These are phyloP conservation scores for Noturus placidus DNA, from an alignment of 2,113 vertebrate species.

Conservation along the genomic window DNA sequence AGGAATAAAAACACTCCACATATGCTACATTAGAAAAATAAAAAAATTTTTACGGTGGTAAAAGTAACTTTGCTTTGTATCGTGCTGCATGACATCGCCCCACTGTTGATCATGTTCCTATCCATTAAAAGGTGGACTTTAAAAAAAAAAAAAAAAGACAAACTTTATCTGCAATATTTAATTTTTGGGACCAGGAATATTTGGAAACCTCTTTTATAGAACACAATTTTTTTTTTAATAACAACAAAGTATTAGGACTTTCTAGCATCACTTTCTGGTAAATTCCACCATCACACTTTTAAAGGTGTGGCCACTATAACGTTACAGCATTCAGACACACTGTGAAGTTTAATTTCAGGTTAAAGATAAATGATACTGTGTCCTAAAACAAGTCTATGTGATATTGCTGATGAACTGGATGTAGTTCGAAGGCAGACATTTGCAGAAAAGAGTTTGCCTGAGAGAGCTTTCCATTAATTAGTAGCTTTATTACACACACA, in stretches of 20 bases:
- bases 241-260: neutral
- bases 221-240: neutral
- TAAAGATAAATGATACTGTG: neutral
- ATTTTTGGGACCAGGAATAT: no score
- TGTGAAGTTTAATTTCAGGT: neutral
- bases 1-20: neutral
- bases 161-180: neutral
- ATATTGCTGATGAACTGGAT: neutral
- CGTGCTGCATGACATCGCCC: neutral
- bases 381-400: neutral
- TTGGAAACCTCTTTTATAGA: neutral
- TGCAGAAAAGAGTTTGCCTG: neutral
- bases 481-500: neutral
- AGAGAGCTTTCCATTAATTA: neutral
- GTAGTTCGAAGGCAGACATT: neutral
- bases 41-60: neutral
- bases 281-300: neutral
- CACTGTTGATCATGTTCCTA: neutral
- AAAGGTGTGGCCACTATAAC: neutral
- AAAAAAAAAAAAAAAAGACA: neutral
- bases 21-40: neutral
- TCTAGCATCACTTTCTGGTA: neutral
- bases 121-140: neutral
- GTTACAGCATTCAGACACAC: neutral
- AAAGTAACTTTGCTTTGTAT: neutral